Conservation (phyloP, 2,113 vertebrate species). For the Pongo abelii region DNA sequence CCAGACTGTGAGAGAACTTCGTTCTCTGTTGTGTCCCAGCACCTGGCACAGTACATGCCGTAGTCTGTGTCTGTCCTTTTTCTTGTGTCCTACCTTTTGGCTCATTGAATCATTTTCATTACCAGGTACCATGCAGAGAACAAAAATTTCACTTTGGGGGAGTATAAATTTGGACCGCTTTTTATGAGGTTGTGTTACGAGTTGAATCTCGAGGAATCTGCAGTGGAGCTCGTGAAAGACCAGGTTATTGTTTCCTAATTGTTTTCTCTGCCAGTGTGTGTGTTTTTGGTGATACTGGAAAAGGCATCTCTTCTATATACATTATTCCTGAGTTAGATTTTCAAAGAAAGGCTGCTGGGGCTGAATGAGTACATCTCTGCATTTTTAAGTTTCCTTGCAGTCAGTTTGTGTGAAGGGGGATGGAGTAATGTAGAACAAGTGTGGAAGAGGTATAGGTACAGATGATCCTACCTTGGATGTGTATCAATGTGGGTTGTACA, state of each 20-base stretch:
- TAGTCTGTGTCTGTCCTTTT: neutral
- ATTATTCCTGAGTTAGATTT: neutral
- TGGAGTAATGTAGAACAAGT: neutral
- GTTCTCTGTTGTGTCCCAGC: neutral
- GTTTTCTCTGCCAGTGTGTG: neutral
- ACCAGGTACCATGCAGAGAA: slow-evolving; percentile 93
- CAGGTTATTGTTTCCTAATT: slow-evolving; percentile 80
- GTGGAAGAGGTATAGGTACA: neutral
- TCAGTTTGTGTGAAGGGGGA: neutral
- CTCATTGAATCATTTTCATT: slow-evolving; percentile 50
- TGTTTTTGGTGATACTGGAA: neutral
- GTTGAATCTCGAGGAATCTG: slow-evolving; percentile 88
- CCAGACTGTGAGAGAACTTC: neutral
- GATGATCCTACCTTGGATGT: neutral
- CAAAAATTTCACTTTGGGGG: slow-evolving; percentile 76
- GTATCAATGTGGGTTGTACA: neutral
- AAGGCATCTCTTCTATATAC: neutral
- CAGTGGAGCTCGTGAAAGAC: slow-evolving; percentile 88
- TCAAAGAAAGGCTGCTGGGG: neutral
- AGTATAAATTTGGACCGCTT: slow-evolving; percentile 93
- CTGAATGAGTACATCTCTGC: neutral
- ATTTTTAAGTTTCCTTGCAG: neutral
- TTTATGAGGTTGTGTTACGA: slow-evolving; percentile 96
- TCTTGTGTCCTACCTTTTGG: neutral
- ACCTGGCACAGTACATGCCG: neutral